Conservation (phyloP, 2,797 vertebrate genomes). For the Emys orbicularis region DNA sequence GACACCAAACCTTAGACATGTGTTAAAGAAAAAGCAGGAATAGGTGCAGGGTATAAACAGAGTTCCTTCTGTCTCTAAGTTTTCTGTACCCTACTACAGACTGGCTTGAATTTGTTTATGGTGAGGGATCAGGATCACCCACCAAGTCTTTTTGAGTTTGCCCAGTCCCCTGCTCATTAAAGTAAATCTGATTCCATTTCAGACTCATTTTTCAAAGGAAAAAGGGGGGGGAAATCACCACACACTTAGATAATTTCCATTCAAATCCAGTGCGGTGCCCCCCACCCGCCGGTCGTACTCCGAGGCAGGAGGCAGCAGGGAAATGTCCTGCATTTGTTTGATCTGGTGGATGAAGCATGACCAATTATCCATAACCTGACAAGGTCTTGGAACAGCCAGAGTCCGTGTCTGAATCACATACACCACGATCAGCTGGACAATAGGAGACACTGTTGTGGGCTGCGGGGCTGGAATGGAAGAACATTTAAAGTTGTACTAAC, state of each 20-base stretch:
- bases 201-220: constrained; percentile 52
- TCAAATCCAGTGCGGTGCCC: constrained; percentile 67
- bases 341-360: constrained; percentile 54
- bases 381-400: constrained; percentile 52
- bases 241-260: constrained; percentile 80
- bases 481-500: constrained; percentile 68
- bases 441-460: constrained; percentile 52
- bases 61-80: not conserved
- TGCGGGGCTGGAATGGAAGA: constrained; percentile 47
- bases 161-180: constrained; percentile 66
- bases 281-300: constrained; percentile 61
- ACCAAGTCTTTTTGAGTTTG: constrained; percentile 65
- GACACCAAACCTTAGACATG: not conserved
- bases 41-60: not conserved
- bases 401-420: constrained; percentile 46
- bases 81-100: constrained; percentile 48
- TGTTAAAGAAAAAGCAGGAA: not conserved
- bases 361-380: constrained; percentile 73
- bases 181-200: constrained; percentile 76
- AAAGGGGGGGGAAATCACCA: constrained; percentile 62
- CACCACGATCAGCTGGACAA: constrained; percentile 51
- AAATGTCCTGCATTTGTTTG: constrained; percentile 65
- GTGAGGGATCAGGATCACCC: constrained; percentile 52
- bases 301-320: constrained; percentile 40
- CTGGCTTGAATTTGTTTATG: constrained; percentile 71